Evolutionary conservation across 2,113 vertebrate genomes (phyloP), one percentile per base, ranked within the genome.

Genomic region (Gorsachius goisagi): DNA sequence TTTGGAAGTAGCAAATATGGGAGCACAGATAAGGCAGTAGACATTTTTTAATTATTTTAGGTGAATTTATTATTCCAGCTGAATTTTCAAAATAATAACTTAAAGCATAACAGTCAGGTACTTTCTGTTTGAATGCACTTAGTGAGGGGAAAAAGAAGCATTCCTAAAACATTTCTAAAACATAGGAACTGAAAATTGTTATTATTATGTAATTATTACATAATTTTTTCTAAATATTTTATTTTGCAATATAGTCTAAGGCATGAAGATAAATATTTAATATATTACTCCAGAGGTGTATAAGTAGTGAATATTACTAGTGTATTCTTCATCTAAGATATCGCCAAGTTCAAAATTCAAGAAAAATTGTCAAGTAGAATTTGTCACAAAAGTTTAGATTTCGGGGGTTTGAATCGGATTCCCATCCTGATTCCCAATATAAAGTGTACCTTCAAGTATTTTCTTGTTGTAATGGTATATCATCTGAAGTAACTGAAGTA

Each of bases 1-100:
- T 83, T 55, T 84, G 52, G 28, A 88, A 74, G 55, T 12, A 84
- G 67, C 27, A 93, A 86, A 78, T 93, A 69, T 33, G 28, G 63
- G 68, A 90, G 56, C 44, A 75, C 28, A 73, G 66, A 85, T 52
- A 79, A 90, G 52, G 41, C 26, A 69, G 27, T 5, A 56, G 35
- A 19, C 3, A 23, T 50, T 68, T 64, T 67, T 56, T 33, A n/a
- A 37, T 69, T 58, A 60, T 18, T 62, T 28, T 53, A 22, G 37
- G 37, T 58, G 39, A 73, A 73, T 76, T 63, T 67, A 23, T 86
- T 84, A 23, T 55, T 77, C 59, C 30, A 68, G 24, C 23, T 58
- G 33, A 49, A 53, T 90, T 79, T 86, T 76, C 21, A 53, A 66
- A 94, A 35, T 53, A 85, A 44, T 24, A 37, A 53, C 53, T 52